Base-by-base conservation (phyloP, 2,797 vertebrate species). In the Sebastes oblongus region DNA sequence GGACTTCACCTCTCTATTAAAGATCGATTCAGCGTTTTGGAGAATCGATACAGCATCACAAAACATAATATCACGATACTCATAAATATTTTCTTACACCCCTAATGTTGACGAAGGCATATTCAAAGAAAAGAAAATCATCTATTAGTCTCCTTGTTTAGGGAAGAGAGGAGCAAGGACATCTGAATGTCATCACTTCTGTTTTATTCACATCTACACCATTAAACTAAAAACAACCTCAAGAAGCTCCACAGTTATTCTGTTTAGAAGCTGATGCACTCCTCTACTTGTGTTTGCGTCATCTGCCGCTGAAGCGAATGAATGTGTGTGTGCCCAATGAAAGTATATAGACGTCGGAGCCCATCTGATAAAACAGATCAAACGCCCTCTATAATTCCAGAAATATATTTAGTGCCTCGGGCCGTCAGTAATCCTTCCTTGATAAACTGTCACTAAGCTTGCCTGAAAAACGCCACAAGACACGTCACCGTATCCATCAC, bases 321-420 rank as follows among this genome's bases (percentile, higher is more conserved):
- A 13, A 39, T 2, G 1, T 70, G 60, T n/a, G 60, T 75, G 66
- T 72, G 46, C 22, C 72, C 75, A 58, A 71, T 24, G 34, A 72
- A 73, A 82, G 29, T 18, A 50, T 18, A 50, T 3, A 46, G 54
- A 64, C 54, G 72, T 39, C 25, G 0, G 39, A 79, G 69, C 86
- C 82, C 68, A 85, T 89, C 81, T 77, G 83, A 89, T 85, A 85
- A 81, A 25, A 61, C 27, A 11, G 65, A 91, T 88, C 78, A 89
- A 86, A 86, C 27, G 20, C 55, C 59, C 59, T 69, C 69, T 39
- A 39, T 39, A 77, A 75, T 78, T 82, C 86, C 78, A 89, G 54
- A 88, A 86, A 86, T 86, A 85, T 56, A 83, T 84, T 85, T 86
- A 67, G 68, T 55, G 70, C 86, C 72, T 68, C 25, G 10, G 60